Evolutionary conservation across 2,113 vertebrate genomes (phyloP), one percentile per base, ranked within the genome.

Genomic region (Silurus asotus): DNA sequence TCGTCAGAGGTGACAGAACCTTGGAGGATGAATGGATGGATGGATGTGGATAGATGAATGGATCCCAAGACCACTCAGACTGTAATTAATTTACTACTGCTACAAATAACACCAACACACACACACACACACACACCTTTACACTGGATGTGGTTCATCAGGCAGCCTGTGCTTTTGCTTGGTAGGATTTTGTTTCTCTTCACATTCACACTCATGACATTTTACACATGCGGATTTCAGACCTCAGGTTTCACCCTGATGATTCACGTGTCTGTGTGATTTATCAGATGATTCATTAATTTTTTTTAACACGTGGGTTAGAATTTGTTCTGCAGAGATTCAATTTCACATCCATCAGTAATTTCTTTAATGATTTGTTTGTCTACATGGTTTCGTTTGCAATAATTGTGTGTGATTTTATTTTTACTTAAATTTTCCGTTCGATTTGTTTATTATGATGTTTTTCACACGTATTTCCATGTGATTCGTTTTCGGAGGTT

Each of bases 1-100:
- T 49, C 8, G 4, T 10, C 37, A 37, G 37, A 37, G 37, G 37
- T 37, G 37, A 37, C 37, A 37, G 37, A 37, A 37, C 37, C 37
- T 2, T 37, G 37, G 37, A 37, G 37, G 37, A 37, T 37, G 37
- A 2, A 37, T 37, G 37, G 37, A 37, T 37, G 37, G 37, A 37
- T 37, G 37, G 37, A 37, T 37, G 37, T n/a, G n/a, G n/a, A n/a
- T n/a, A n/a, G n/a, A n/a, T 37, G 37, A 2, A 37, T 37, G 37
- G 37, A 37, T 37, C 37, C 37, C 37, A 28, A 69, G 62, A 69
- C n/a, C 65, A 70, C 65, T 67, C 25, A 45, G 9, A 28, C 64
- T 11, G 2, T 83, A 70, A 70, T 83, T 83, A 48, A 56, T 20
- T 83, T 70, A 56, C 81, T 61, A 45, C 70, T 75, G 56, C 82